A percentile compares a stretch with the other conserved stretches of the same genome.
Conservation (phyloP, 2,797 vertebrate species). For the Lepilemur septentrionalis region DNA sequence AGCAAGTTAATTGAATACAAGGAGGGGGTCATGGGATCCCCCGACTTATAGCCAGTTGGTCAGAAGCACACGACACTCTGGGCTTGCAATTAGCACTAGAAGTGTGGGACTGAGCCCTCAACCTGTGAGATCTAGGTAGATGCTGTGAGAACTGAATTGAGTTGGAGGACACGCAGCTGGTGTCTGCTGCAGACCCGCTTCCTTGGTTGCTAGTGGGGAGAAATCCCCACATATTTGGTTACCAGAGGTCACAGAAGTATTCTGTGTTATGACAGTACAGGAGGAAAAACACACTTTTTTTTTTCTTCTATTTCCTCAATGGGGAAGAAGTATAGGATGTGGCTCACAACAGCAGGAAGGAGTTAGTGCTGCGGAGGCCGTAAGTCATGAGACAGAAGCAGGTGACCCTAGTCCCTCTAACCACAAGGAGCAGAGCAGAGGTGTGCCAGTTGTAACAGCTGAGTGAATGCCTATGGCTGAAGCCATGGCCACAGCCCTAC, state of each 20-base stretch:
- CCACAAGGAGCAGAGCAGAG: not conserved
- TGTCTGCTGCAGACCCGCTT: not conserved
- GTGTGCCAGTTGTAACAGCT: no score
- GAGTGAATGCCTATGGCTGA: not conserved
- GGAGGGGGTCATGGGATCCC: no score
- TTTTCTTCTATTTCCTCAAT: not conserved
- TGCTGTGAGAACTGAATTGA: not conserved
- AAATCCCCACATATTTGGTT: not conserved
- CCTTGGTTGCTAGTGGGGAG: not conserved
- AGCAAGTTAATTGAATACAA: not conserved
- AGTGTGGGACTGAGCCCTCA: not conserved
- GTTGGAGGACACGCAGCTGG: not conserved
- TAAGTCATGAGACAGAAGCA: not conserved
- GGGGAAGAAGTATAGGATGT: not conserved
- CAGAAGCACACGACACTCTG: not conserved
- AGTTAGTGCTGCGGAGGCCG: rapidly evolving
- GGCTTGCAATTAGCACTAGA: not conserved
- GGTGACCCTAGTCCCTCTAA: no score
- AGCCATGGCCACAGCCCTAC: not conserved
- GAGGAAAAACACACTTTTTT: not conserved
- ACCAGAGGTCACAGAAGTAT: not conserved
- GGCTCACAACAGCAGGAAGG: not conserved
- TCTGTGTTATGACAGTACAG: not conserved
- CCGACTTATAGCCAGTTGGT: not conserved
- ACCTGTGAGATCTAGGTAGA: not conserved